Evolutionary conservation across 2,888 invertebrate species (phyloP), one percentile per base, ranked within the genome.

Genomic region (Drosophila ustulata): DNA sequence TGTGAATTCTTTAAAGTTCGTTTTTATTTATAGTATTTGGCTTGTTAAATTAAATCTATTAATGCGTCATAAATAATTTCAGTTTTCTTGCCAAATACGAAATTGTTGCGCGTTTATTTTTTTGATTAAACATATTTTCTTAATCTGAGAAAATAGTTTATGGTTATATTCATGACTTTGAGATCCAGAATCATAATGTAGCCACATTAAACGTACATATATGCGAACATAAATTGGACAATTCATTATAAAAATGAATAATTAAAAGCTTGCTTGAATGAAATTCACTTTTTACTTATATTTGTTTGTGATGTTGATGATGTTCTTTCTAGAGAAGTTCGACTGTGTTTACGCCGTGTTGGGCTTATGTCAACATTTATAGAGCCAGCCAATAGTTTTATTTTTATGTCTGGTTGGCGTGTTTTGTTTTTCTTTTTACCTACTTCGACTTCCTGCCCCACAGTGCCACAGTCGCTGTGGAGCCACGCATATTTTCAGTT

Each of bases 321-420:
- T 4, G 32, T 55, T 55, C 32, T 5, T 55, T 55, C 28, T 45
- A 45, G 32, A n/a, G 32, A 32, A 43, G 61, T 34, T 26, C 8
- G 8, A 61, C 55, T 53, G 43, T 61, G 43, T 34, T 58, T 53
- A 39, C 39, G 9, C n/a, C 23, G 4, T 26, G 34, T 11, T 26
- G 7, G 23, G 43, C 45, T 55, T 62, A 46, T 37, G 47, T 30
- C 37, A 30, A 13, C 43, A 18, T 64, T 56, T 34, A 7, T 23
- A n/a, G 32, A 39, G 39, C 57, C 47, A 50, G 61, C 63, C 18
- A 51, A 65, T 26, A 45, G 62, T 59, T 58, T 69, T 63, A 64
- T 74, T 74, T 74, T 88, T 63, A 71, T 71, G 77, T 66, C 30
- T 66, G 59, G 49, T 75, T 82, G 41, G 88, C 85, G 82, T 88